These are phyloP conservation scores for Epizoanthus rinbou DNA, from an alignment of 92 coral and sea anemone genomes.

Conservation along the genomic window DNA sequence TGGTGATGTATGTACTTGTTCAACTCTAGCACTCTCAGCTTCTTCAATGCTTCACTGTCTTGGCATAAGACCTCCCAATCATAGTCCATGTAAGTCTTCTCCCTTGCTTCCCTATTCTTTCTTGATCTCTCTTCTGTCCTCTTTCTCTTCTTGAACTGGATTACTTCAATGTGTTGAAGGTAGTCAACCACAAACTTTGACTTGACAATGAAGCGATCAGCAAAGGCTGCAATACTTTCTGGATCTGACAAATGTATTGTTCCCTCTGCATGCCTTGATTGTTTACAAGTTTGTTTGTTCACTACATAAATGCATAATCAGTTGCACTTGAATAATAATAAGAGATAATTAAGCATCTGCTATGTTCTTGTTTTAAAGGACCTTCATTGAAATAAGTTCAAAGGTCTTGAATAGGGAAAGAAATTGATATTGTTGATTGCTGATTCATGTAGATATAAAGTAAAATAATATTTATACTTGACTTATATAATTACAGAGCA, in stretches of 20 bases:
- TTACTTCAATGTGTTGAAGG: slow-evolving; percentile 19
- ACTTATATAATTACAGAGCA: too few species aligned
- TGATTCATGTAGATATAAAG: too few species aligned
- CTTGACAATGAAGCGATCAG: slow-evolving; percentile 40
- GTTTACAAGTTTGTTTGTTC: too few species aligned
- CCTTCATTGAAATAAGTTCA: too few species aligned
- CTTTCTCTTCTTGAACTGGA: slow-evolving; percentile 17
- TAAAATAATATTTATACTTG: too few species aligned
- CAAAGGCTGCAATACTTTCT: slow-evolving; percentile 43
- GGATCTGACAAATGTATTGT: slow-evolving; percentile 42
- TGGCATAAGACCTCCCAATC: slow-evolving; percentile 27
- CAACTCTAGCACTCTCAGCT: slow-evolving; percentile 33
- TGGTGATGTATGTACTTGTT: slow-evolving; percentile 22
- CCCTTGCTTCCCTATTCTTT: slow-evolving; percentile 35
- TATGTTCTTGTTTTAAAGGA: too few species aligned
- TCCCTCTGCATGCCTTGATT: slow-evolving; percentile 27
- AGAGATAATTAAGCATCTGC: too few species aligned
- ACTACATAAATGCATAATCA: too few species aligned
- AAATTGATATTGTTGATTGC: too few species aligned
- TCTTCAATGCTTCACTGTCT: slow-evolving; percentile 25
- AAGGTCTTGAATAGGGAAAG: too few species aligned
- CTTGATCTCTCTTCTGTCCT: slow-evolving; percentile 34
- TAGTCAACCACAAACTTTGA: slow-evolving; percentile 24
- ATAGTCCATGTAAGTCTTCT: slow-evolving; percentile 26
- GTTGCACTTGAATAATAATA: too few species aligned